phyloP scores from a whole-genome alignment of 2,888 invertebrate genomes.

The Subacronicta megacephala region DNA sequence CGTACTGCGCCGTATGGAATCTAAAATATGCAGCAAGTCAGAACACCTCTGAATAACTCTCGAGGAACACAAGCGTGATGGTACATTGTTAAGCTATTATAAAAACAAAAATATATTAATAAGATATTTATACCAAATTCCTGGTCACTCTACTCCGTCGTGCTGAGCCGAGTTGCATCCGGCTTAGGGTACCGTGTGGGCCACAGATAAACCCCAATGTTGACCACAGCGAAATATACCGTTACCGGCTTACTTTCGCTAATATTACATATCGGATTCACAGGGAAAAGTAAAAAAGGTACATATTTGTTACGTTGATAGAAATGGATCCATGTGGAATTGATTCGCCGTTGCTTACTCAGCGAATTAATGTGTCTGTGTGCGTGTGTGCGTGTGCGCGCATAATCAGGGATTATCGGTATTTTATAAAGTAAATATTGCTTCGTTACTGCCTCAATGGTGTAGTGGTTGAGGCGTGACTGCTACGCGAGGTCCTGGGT shows the following conservation, averaged over 20 bases:
- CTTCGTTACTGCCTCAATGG: too few relatives aligned
- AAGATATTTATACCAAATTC: slow-evolving; percentile 6
- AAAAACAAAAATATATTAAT: too few relatives aligned
- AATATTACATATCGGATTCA: slow-evolving; percentile 44
- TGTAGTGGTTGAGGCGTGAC: too few relatives aligned
- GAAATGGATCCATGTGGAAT: slow-evolving; percentile 1
- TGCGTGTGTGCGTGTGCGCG: slow-evolving; percentile 1
- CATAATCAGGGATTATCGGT: too few relatives aligned
- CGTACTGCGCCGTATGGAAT: too few relatives aligned
- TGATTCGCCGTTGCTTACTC: neutral
- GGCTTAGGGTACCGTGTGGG: slow-evolving; percentile 63
- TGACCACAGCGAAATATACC: slow-evolving; percentile 46
- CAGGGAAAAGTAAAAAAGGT: slow-evolving; percentile 23
- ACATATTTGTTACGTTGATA: slow-evolving; percentile 27
- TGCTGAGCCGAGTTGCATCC: slow-evolving; percentile 64
- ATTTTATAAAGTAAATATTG: too few relatives aligned
- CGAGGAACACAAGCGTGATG: too few relatives aligned
- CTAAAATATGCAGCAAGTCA: too few relatives aligned
- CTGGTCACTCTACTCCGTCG: slow-evolving; percentile 52
- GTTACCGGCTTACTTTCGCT: slow-evolving; percentile 43
- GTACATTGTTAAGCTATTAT: too few relatives aligned
- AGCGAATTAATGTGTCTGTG: neutral
- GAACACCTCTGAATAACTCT: too few relatives aligned
- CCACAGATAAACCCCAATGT: slow-evolving; percentile 59
- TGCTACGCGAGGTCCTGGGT: too few relatives aligned